Evolutionary conservation across 2,888 invertebrate genomes (phyloP), one percentile per base, ranked within the genome.

Genomic region (Drymonia ruficornis): DNA sequence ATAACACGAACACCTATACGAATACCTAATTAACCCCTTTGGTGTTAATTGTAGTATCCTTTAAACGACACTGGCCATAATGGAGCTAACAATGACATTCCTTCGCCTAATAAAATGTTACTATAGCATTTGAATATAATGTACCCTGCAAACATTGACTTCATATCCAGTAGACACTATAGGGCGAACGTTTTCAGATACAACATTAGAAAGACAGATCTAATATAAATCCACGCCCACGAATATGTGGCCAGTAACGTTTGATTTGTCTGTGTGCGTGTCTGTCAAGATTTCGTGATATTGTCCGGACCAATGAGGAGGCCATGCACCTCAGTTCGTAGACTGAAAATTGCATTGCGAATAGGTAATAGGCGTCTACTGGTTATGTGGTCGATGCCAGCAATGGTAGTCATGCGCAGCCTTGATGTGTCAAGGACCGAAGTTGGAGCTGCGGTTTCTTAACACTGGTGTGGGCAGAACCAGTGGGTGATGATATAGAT

Each of bases 91-190:
- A 84, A 86, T 84, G 74, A 81, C 83, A 83, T 84, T 80, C 81
- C 71, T 74, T 44, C 46, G 53, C 83, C 84, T 76, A 78, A 81
- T 80, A 75, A 58, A 76, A 70, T 50, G 61, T 59, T 58, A 53
- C 52, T 61, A 68, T 67, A 72, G 62, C 63, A 82, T 85, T 84
- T 82, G 79, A 86, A 84, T 85, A 83, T 83, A 86, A 86, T 84
- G 50, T 61, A 54, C 59, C 63, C 63, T 61, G 54, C 61, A 65
- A 23, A 23, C 7, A n/a, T n/a, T n/a, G n/a, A n/a, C n/a, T n/a
- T n/a, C n/a, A n/a, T n/a, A n/a, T n/a, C n/a, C n/a, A n/a, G n/a
- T n/a, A n/a, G n/a, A n/a, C n/a, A n/a, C n/a, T n/a, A n/a, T n/a
- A n/a, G n/a, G n/a, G n/a, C n/a, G n/a, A n/a, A n/a, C n/a, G n/a